Evolutionary conservation across 2,888 invertebrate species (phyloP).

Genomic region (Epirrhoe alternata): DNA sequence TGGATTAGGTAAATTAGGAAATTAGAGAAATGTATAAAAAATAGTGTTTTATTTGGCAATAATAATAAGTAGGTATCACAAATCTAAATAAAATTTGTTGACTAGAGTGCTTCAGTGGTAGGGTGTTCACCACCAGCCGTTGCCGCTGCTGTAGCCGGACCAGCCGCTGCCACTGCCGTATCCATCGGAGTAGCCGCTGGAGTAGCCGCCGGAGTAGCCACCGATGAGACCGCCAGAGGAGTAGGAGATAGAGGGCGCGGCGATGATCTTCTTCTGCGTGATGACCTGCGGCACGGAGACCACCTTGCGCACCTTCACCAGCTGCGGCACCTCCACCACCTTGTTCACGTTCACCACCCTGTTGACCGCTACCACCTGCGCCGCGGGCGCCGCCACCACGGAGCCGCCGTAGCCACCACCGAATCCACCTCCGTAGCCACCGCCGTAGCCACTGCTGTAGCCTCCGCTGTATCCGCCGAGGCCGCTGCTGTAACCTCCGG

Average conservation of each 20-base stretch:
- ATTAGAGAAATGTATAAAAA: background rate
- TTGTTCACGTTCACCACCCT: constrained; percentile 58
- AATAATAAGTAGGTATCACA: constrained; percentile 12
- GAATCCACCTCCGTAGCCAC: constrained; percentile 40
- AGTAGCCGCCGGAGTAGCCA: constrained; percentile 34
- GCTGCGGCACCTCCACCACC: constrained; percentile 52
- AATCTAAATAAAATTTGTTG: constrained; percentile 11
- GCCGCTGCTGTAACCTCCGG: constrained; percentile 33
- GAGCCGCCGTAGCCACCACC: constrained; percentile 32
- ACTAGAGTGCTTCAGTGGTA: constrained; percentile 25
- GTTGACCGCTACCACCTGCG: constrained; percentile 55
- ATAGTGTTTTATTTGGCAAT: background rate
- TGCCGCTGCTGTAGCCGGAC: constrained; percentile 33
- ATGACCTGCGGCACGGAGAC: constrained; percentile 47
- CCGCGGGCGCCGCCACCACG: constrained; percentile 34
- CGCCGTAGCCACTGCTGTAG: constrained; percentile 27
- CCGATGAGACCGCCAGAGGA: constrained; percentile 40
- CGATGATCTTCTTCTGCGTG: constrained; percentile 44
- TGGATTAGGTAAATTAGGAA: too few relatives aligned
- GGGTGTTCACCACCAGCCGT: constrained; percentile 47
- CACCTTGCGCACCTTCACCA: constrained; percentile 49
- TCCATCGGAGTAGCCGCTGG: constrained; percentile 40
- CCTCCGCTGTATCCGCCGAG: constrained; percentile 26
- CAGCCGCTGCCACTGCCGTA: constrained; percentile 36
- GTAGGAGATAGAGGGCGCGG: constrained; percentile 33